Base-by-base conservation (phyloP, 2,888 invertebrate genomes). In the Athalia circularis region DNA sequence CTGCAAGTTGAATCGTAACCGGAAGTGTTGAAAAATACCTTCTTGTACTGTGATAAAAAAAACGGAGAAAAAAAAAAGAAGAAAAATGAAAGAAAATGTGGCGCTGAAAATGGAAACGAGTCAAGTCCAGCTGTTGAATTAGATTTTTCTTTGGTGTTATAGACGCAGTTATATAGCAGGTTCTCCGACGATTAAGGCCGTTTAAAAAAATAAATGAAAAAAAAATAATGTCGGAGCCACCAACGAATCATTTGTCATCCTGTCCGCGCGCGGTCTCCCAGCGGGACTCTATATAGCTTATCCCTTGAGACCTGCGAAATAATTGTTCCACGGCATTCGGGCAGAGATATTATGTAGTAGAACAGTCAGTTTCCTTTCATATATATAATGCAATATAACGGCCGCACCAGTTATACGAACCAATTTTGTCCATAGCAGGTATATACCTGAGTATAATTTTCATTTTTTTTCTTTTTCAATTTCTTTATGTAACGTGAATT, bases 191-290 rank as follows among this genome's bases (percentile, higher is more conserved):
- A 88, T 88, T 88, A 89, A 87, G 86, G 85, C 84, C 87, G 87
- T 88, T 89, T 88, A 87, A 87, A 87, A 89, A 89, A 84, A 88
- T 87, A 89, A 29, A 29, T 1, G 29, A 29, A 29, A 29, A 29
- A 29, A 29, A 29, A 29, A 89, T 88, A 87, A 88, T 75, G 57
- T 54, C 84, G 88, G 88, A 88, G 87, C 88, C 65, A 79, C 79
- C 89, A 88, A 86, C 86, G 85, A 83, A 87, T 86, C 89, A 89
- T 89, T 89, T 89, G 89, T 89, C 88, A 89, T 88, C 85, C 85
- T 86, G 87, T 86, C 83, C 85, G 84, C 84, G 62, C 75, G 50
- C 45, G 29, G 29, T 52, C 50, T 61, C 75, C 64, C 75, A 62
- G 75, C 75, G 54, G 70, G 67, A 52, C 52, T 81, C 80, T 78